Conservation (phyloP, 2,888 invertebrate genomes). For the Melipona bicolor region DNA sequence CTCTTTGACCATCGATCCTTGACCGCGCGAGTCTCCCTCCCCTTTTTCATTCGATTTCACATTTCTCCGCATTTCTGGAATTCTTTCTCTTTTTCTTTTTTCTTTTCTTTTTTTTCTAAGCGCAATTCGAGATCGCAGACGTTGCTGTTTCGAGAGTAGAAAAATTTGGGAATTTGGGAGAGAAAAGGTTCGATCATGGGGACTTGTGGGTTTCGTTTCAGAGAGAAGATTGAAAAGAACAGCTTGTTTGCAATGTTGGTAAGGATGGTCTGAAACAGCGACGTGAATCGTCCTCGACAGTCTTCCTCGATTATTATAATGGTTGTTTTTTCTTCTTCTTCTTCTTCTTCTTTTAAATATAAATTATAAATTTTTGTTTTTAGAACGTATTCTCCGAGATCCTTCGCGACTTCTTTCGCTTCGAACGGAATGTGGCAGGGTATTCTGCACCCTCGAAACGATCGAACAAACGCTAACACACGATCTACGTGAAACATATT, state of each 20-base stretch:
- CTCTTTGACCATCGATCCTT: conserved; percentile 19
- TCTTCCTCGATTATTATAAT: neutral
- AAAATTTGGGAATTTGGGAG: neutral
- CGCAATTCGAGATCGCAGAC: neutral
- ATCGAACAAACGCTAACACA: neutral
- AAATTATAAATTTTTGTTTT: neutral
- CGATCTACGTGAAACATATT: neutral
- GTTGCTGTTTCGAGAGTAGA: neutral
- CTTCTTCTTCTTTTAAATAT: neutral
- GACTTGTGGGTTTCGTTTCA: neutral
- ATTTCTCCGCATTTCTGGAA: neutral
- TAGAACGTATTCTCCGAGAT: neutral
- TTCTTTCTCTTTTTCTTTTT: no score
- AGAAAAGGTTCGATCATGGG: neutral
- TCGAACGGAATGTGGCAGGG: neutral
- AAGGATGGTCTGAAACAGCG: neutral
- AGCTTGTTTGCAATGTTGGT: neutral
- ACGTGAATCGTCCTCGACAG: neutral
- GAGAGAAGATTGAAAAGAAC: neutral
- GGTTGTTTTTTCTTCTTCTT: neutral
- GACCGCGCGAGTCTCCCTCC: neutral
- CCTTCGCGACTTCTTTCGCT: neutral
- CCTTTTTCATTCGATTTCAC: neutral
- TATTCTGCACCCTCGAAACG: neutral
- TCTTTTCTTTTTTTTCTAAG: neutral